Conservation (phyloP, 2,888 invertebrate species). For the Cyrtodaria siliqua region DNA sequence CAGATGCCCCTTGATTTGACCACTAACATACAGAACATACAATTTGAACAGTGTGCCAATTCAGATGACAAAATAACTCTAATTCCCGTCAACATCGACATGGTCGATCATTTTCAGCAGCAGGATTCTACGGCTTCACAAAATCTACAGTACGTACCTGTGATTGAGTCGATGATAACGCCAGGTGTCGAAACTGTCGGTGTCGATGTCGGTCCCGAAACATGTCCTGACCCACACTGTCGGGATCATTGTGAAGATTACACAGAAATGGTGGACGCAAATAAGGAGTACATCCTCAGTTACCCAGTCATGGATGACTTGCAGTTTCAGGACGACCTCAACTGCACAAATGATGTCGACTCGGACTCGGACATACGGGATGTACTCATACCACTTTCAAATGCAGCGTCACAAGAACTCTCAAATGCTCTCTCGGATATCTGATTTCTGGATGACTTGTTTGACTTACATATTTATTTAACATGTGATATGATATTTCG, state of each 20-base stretch:
- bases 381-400: not conserved
- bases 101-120: too few species aligned
- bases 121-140: too few species aligned
- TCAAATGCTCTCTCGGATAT: conserved; percentile 6
- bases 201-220: not conserved
- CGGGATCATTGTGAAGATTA: conserved; percentile 18
- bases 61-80: too few species aligned
- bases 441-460: too few species aligned
- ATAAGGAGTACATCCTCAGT: conserved; percentile 14
- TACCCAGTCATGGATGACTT: conserved; percentile 22
- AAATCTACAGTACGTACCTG: not conserved
- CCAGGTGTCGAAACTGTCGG: conserved; percentile 3
- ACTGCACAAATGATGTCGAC: not conserved
- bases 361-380: not conserved
- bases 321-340: conserved; percentile 18
- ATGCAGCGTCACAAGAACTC: conserved; percentile 5
- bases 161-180: not conserved
- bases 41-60: too few species aligned
- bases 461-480: too few species aligned
- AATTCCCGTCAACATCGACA: too few species aligned
- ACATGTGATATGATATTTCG: too few species aligned
- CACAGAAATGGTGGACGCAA: conserved; percentile 6
- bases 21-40: too few species aligned
- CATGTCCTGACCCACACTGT: conserved; percentile 10
- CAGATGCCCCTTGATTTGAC: too few species aligned